Conservation (phyloP, 2,888 invertebrate genomes). For the Litoditis marina region DNA sequence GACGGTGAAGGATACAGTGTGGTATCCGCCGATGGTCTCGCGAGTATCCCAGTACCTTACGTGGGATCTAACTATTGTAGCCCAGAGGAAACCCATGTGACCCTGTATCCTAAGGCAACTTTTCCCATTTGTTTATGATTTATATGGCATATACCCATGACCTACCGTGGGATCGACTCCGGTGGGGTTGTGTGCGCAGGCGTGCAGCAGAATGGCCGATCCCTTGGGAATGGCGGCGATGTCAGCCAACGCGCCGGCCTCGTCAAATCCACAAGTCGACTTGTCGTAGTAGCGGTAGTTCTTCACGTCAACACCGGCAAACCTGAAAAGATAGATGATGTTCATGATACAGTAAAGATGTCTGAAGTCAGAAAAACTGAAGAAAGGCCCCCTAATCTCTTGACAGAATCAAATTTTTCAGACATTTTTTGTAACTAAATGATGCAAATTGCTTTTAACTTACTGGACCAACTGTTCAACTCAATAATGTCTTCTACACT, state of each 20-base stretch:
- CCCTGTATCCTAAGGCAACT: no score
- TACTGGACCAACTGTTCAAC: no score
- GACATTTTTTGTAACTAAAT: no score
- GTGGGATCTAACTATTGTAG: no score
- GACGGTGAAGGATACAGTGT: no score
- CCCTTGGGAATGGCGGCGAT: constrained; percentile 61
- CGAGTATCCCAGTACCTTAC: no score
- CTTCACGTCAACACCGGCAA: constrained; percentile 79
- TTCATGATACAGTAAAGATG: background rate
- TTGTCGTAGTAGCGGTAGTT: constrained; percentile 90
- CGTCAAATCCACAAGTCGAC: constrained; percentile 87
- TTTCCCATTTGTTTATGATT: no score
- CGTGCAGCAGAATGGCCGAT: constrained; percentile 85
- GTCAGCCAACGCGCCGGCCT: constrained; percentile 76
- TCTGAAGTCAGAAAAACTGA: background rate
- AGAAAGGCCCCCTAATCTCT: background rate
- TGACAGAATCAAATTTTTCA: no score
- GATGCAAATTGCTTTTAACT: no score
- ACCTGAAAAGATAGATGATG: constrained; percentile 62
- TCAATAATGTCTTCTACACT: no score
- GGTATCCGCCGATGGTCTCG: no score
- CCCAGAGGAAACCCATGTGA: no score
- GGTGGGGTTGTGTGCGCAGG: constrained; percentile 97
- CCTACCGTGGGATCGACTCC: constrained; percentile 67
- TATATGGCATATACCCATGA: background rate